phyloP scores from a whole-genome alignment of 2,797 vertebrate genomes.

The Periophthalmus magnuspinnatus region DNA sequence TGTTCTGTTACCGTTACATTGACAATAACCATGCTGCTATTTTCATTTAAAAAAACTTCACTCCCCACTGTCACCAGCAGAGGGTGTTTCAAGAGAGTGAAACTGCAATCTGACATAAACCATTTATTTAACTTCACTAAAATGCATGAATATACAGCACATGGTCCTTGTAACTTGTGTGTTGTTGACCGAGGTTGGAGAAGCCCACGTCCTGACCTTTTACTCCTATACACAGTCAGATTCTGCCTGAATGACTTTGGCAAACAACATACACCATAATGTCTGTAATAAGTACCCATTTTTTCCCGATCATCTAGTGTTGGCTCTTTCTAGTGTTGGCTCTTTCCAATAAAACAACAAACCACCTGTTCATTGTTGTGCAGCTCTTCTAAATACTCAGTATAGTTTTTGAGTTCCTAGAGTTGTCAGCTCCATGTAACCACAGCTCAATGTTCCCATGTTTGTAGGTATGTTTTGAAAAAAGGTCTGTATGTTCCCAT shows the following conservation, averaged over 20 bases:
- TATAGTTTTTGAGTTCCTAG: neutral
- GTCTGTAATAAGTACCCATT: neutral
- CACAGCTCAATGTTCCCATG: too few species aligned
- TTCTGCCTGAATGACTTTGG: neutral
- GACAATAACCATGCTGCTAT: neutral
- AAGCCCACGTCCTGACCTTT: constrained; percentile 2
- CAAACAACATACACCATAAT: neutral
- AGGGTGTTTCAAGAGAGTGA: neutral
- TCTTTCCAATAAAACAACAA: neutral
- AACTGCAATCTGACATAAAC: neutral
- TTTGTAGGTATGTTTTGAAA: too few species aligned
- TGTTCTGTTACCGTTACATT: too few species aligned
- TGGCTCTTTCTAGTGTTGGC: neutral
- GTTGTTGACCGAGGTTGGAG: neutral
- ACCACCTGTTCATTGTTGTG: neutral
- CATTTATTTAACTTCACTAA: neutral
- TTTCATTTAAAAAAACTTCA: neutral
- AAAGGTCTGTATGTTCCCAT: too few species aligned
- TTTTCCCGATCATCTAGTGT: neutral
- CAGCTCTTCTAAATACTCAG: neutral
- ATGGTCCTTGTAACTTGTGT: neutral
- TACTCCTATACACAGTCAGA: neutral
- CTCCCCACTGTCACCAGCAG: neutral
- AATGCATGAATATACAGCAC: neutral
- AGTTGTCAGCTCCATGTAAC: neutral